These are phyloP conservation scores for Cryptus armator DNA, from an alignment of 2,888 invertebrate species.

Conservation along the genomic window DNA sequence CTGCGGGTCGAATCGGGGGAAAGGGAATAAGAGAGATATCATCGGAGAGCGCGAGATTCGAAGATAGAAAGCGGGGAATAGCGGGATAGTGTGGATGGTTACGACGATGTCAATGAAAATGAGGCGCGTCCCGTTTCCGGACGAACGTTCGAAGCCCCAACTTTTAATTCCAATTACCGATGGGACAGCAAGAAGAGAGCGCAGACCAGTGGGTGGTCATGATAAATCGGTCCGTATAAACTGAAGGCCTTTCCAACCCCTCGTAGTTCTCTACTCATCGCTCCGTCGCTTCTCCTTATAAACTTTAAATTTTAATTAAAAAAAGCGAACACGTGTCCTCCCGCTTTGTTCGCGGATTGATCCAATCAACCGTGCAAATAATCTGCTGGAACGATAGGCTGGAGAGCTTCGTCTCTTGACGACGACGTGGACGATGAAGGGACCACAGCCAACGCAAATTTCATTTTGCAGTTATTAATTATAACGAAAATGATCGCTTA, in stretches of 20 bases:
- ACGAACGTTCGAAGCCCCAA: conserved; percentile 13
- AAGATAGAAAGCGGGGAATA: background rate
- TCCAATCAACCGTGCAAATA: background rate
- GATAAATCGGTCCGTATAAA: conserved; percentile 54
- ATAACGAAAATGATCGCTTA: no score
- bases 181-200: conserved; percentile 17
- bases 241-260: background rate
- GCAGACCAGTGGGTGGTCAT: conserved; percentile 37
- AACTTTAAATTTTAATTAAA: conserved; percentile 56
- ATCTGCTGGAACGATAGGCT: background rate
- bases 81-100: background rate
- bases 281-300: conserved; percentile 8
- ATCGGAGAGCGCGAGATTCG: background rate
- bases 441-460: background rate
- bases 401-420: no score
- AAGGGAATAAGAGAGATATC: conserved; percentile 1
- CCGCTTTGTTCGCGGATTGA: background rate
- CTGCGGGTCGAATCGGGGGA: conserved; percentile 3
- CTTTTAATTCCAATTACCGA: conserved; percentile 62
- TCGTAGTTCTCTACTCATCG: background rate
- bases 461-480: background rate
- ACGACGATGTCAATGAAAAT: conserved; percentile 44
- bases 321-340: conserved; percentile 46
- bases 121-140: conserved; percentile 5
- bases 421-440: background rate